Base-by-base conservation (phyloP, 2,113 vertebrate species). In the Sula dactylatra region DNA sequence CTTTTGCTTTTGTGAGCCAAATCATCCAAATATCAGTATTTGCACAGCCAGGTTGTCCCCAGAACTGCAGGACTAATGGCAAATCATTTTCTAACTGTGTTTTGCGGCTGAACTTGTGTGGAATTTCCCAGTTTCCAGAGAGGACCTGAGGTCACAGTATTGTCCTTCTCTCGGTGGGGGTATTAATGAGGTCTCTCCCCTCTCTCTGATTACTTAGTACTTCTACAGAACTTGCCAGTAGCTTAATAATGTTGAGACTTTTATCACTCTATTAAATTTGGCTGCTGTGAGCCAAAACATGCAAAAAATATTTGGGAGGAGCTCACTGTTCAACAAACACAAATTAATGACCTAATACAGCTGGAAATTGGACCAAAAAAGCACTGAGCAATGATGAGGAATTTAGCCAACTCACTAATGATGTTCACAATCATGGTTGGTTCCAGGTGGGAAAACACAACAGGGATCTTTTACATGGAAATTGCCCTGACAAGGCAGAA, bases 291-390 rank as follows among this genome's bases (percentile, higher is more conserved):
- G 74, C 61, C 78, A 88, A 90, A 89, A 91, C 27, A 69, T 77
- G 91, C 1, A 70, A 80, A 87, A 95, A 93, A 13, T 77, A 77
- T 93, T 90, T 94, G 66, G 62, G 82, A 96, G 87, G 93, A 88
- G 49, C 58, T 65, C 62, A 45, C 49, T 72, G 19, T 87, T 96
- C 34, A 64, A 93, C 66, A 89, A 90, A 78, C 56, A 95, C 36
- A 82, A 89, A 79, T 61, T 55, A 77, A 56, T 95, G 70, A 79
- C 81, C 65, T 56, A 89, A 79, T 87, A 65, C 56, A 85, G 11
- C 26, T 64, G 56, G 56, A 97, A 89, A 79, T 6, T 36, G 38
- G 56, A 40, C 81, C 81, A 89, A 85, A 88, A 87, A 69, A 69
- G 21, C 22, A 29, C 19, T 31, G 45, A 71, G 31, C n/a, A 91